A percentile compares a stretch with the other conserved stretches of the same genome.
These are phyloP conservation scores for Trematocara stigmaticum DNA, from an alignment of 2,113 vertebrate species.

Conservation along the genomic window DNA sequence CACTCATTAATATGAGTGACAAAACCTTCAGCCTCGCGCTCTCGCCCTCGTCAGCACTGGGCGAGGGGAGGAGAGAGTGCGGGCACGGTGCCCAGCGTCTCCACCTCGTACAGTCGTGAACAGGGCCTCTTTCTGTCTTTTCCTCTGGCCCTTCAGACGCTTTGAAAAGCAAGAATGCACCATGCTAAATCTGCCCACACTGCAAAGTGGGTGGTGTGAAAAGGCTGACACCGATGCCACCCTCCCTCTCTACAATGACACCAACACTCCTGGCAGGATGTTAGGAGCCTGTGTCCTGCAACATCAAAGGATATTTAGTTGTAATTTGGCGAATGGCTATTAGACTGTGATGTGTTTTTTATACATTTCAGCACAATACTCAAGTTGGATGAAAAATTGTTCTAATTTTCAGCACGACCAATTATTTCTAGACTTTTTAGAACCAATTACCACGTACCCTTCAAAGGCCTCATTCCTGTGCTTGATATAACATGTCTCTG, in stretches of 20 bases:
- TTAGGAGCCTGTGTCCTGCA: not conserved
- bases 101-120: conserved; percentile 32
- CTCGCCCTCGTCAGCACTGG: not conserved
- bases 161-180: conserved; percentile 55
- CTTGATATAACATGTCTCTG: not conserved
- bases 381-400: not conserved
- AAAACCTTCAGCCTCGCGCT: conserved; percentile 2
- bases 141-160: not conserved
- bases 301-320: not conserved
- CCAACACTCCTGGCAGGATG: conserved; percentile 36
- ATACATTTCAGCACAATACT: not conserved
- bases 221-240: conserved; percentile 50
- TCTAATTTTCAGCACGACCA: not conserved
- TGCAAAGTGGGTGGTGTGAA: conserved; percentile 28
- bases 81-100: conserved; percentile 42
- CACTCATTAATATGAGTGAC: conserved; percentile 22
- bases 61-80: not conserved
- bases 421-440: not conserved
- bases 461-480: not conserved
- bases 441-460: not conserved
- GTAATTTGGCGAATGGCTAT: not conserved
- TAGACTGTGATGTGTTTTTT: not conserved
- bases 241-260: conserved; percentile 35
- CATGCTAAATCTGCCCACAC: conserved; percentile 50
- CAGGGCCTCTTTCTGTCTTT: conserved; percentile 15